These are phyloP conservation scores for Ataeniobius toweri DNA, from an alignment of 2,797 vertebrate species.

Conservation along the genomic window DNA sequence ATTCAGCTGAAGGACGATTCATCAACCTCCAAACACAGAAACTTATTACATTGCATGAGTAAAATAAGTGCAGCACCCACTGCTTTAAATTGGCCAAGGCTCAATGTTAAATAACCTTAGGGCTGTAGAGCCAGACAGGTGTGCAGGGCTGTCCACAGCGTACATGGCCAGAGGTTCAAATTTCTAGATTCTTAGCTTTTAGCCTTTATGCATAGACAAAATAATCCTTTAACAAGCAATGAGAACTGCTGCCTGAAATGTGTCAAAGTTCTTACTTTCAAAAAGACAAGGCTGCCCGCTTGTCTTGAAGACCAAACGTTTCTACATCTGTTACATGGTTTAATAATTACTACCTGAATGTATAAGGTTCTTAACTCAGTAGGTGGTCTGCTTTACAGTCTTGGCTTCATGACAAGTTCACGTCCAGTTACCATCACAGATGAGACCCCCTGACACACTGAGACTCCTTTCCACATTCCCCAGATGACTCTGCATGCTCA, in stretches of 20 bases:
- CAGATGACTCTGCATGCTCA: constrained; percentile 75
- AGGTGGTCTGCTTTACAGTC: constrained; percentile 57
- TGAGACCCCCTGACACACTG: constrained; percentile 56
- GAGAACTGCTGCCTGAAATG: constrained; percentile 19
- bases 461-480: constrained; percentile 80
- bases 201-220: constrained; percentile 42
- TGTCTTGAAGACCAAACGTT: constrained; percentile 4
- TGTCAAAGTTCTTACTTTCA: constrained; percentile 15
- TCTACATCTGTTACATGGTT: constrained; percentile 1
- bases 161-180: constrained; percentile 55
- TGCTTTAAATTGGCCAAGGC: constrained; percentile 20
- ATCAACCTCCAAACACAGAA: constrained; percentile 10
- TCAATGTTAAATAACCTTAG: constrained; percentile 35
- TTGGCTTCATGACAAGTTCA: constrained; percentile 60
- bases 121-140: constrained; percentile 76
- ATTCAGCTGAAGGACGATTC: constrained; percentile 14
- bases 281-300: not conserved
- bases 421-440: constrained; percentile 37
- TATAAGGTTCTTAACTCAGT: constrained; percentile 16
- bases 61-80: constrained; percentile 40
- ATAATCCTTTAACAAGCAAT: constrained; percentile 32
- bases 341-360: constrained; percentile 27
- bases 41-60: constrained; percentile 29
- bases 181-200: constrained; percentile 45
- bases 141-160: constrained; percentile 59